Conservation (phyloP, 92 coral and sea anemone genomes). For the Porites rus region DNA sequence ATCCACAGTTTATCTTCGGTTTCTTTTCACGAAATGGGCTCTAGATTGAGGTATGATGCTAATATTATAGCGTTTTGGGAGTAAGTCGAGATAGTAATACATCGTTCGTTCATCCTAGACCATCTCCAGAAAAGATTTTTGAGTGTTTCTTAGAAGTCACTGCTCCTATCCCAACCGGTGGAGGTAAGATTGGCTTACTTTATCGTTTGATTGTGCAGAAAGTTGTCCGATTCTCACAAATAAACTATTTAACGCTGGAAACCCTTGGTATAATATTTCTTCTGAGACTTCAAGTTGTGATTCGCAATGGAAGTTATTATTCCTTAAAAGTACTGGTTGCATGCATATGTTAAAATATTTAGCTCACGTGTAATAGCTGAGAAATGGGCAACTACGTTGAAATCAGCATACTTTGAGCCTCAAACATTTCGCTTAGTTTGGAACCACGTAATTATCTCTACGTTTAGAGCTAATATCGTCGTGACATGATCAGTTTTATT, state of each 20-base stretch:
- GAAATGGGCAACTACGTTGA: no score
- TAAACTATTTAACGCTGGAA: background rate
- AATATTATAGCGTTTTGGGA: background rate
- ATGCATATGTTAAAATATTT: no score
- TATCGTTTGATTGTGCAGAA: background rate
- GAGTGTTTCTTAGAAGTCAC: conserved; percentile 96
- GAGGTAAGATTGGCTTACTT: background rate
- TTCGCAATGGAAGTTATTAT: no score
- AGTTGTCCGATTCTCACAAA: background rate
- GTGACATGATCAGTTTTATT: no score
- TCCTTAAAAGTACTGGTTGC: no score
- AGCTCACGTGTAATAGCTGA: no score
- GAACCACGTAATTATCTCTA: no score
- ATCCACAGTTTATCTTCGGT: conserved; percentile 1
- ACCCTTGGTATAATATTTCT: background rate
- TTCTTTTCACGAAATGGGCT: conserved; percentile 82
- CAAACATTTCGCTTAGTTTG: no score
- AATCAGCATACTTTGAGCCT: no score
- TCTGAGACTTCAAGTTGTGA: background rate
- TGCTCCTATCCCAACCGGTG: conserved; percentile 47
- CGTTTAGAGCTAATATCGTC: no score
- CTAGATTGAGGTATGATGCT: conserved; percentile 84
- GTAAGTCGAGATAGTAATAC: background rate
- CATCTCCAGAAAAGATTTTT: conserved; percentile 84
- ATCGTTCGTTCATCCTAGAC: conserved; percentile 52